Evolutionary conservation across 2,797 vertebrate genomes (phyloP).

Genomic region (Takifugu ocellatus): DNA sequence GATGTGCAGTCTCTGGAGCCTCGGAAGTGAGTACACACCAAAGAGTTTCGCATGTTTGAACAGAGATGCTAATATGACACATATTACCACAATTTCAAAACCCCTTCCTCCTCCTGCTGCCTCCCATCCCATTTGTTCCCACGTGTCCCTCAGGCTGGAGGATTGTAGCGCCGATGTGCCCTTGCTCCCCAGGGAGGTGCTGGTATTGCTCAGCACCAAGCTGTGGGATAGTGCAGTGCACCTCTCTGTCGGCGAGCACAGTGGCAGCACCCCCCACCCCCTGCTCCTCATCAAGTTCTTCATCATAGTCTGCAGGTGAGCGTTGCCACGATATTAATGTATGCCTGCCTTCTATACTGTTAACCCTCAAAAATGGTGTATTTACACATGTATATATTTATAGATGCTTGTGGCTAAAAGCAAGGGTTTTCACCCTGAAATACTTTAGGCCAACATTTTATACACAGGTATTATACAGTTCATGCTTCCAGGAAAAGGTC

Average conservation of each 20-base stretch:
- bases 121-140: conserved; percentile 37
- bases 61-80: conserved; percentile 27
- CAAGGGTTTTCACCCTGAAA: too few species aligned
- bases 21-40: conserved; percentile 77
- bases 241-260: conserved; percentile 61
- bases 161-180: conserved; percentile 85
- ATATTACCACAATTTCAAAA: conserved; percentile 13
- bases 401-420: too few species aligned
- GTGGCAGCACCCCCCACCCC: conserved; percentile 74
- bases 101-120: conserved; percentile 11
- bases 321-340: background rate
- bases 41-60: conserved; percentile 8
- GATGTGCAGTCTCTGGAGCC: conserved; percentile 85
- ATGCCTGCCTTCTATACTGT: too few species aligned
- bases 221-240: conserved; percentile 75
- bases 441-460: too few species aligned
- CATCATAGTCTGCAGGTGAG: conserved; percentile 92
- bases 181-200: conserved; percentile 81
- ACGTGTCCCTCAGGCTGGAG: conserved; percentile 77
- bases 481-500: too few species aligned
- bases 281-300: conserved; percentile 90
- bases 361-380: too few species aligned
- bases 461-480: too few species aligned
- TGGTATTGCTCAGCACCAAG: conserved; percentile 83
- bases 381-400: too few species aligned